These are phyloP conservation scores for Pterostichus niger DNA, from an alignment of 2,888 invertebrate genomes.

Conservation along the genomic window DNA sequence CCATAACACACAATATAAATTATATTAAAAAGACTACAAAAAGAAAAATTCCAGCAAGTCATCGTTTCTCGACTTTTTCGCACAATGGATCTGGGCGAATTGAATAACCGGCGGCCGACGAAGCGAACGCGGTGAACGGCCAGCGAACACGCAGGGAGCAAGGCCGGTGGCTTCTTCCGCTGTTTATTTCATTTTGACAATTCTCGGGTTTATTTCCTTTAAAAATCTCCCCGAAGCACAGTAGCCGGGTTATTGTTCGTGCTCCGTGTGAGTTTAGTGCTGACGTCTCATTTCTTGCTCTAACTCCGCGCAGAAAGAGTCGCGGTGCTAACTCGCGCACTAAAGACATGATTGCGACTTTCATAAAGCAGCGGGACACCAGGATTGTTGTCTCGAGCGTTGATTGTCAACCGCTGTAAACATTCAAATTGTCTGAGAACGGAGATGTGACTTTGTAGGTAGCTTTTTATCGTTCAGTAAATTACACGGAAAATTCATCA, in stretches of 20 bases:
- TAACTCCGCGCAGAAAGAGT: background rate
- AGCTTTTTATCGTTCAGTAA: conserved; percentile 4
- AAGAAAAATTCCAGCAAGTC: conserved; percentile 60
- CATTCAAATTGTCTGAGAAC: conserved; percentile 56
- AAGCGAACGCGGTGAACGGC: conserved; percentile 4
- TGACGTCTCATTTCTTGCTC: conserved; percentile 58
- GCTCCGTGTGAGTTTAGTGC: conserved; percentile 42
- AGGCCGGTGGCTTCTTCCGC: conserved; percentile 66
- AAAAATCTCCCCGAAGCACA: conserved; percentile 66
- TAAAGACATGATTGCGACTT: conserved; percentile 61
- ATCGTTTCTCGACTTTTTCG: conserved; percentile 62
- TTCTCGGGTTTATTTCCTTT: conserved; percentile 70
- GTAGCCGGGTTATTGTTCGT: conserved; percentile 64
- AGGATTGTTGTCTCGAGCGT: conserved; percentile 33
- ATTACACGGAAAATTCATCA: conserved; percentile 22
- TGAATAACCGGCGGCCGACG: conserved; percentile 58
- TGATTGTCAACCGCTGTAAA: conserved; percentile 55
- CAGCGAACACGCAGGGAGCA: background rate
- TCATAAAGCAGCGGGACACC: conserved; percentile 46
- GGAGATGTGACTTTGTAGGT: conserved; percentile 14
- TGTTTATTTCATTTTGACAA: conserved; percentile 71
- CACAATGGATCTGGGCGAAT: conserved; percentile 63
- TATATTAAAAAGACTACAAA: conserved; percentile 61
- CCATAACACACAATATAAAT: conserved; percentile 59
- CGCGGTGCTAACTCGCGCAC: conserved; percentile 12